Base-by-base conservation (phyloP, 2,113 vertebrate genomes). In the Melanotaenia duboulayi region DNA sequence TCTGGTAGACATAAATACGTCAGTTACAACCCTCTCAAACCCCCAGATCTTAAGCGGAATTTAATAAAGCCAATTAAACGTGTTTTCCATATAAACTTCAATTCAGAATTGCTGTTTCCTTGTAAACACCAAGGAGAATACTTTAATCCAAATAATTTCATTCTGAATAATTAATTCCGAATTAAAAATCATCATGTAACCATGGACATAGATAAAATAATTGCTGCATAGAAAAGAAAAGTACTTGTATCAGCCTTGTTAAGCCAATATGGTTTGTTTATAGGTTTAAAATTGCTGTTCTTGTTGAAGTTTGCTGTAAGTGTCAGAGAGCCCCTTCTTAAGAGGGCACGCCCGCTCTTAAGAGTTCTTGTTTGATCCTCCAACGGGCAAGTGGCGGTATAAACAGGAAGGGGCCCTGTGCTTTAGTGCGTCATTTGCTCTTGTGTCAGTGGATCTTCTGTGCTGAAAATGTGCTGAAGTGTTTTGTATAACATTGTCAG, bases 361-460 rank as follows among this genome's bases (percentile, higher is more conserved):
- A 54, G 65, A 67, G 50, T 22, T 74, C 64, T 61, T 17, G 77
- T 86, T 90, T 89, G 85, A 91, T 90, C 91, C 80, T 87, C 44
- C 56, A 56, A 75, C 20, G 39, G 63, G 75, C 57, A 25, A 87
- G 85, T 55, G 77, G 76, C 63, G 48, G 70, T 83, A 86, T 90
- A 92, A 91, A 92, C 91, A 92, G 91, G 91, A 92, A 90, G 88
- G 61, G 91, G 88, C 91, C 85, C 84, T 40, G 65, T 24, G 16
- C 86, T 83, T 74, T 68, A 86, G 86, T 89, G 85, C 90, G 89
- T 91, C 91, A 92, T 76, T 73, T 44, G 69, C 78, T 74, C 84
- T 82, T 46, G 7, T 87, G 87, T 89, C 90, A 87, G 68, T 37
- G 76, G 74, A 82, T 90, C 79, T 70, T 83, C 76, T 88, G 84